A percentile compares a stretch with the other conserved stretches of the same genome.
These are phyloP conservation scores for Apostichopus japonicus DNA, from an alignment of 35 echinoderm and acorn worm species.

Conservation along the genomic window DNA sequence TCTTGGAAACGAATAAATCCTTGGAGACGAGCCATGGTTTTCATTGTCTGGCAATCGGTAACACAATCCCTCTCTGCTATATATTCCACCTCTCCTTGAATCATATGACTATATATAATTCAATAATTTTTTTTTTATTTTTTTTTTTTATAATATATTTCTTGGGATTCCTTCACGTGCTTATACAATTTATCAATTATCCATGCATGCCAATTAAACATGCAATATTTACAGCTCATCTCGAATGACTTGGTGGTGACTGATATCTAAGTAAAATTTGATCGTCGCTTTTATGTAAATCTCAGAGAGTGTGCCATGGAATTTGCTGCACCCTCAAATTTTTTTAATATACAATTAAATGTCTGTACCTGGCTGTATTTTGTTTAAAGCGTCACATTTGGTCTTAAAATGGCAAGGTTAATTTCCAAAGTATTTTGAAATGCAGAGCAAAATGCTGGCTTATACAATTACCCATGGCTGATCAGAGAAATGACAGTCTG, in stretches of 20 bases:
- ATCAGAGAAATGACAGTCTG: too few relatives aligned
- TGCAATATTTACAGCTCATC: not conserved
- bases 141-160: not conserved
- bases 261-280: not conserved
- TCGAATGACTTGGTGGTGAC: not conserved
- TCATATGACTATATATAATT: not conserved
- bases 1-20: not conserved
- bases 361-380: not conserved
- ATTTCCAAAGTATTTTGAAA: not conserved
- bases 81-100: not conserved
- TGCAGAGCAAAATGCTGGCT: too few relatives aligned
- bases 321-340: not conserved
- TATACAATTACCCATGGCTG: not conserved
- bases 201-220: not conserved
- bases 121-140: not conserved
- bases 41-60: not conserved
- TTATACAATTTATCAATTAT: not conserved
- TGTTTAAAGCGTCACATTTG: not conserved
- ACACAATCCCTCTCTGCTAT: not conserved
- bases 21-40: not conserved
- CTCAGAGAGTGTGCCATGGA: not conserved
- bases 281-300: not conserved
- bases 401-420: not conserved
- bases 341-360: slow-evolving; percentile 1
- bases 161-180: not conserved